These are phyloP conservation scores for Plebejus argus DNA, from an alignment of 2,888 invertebrate genomes.

Conservation along the genomic window DNA sequence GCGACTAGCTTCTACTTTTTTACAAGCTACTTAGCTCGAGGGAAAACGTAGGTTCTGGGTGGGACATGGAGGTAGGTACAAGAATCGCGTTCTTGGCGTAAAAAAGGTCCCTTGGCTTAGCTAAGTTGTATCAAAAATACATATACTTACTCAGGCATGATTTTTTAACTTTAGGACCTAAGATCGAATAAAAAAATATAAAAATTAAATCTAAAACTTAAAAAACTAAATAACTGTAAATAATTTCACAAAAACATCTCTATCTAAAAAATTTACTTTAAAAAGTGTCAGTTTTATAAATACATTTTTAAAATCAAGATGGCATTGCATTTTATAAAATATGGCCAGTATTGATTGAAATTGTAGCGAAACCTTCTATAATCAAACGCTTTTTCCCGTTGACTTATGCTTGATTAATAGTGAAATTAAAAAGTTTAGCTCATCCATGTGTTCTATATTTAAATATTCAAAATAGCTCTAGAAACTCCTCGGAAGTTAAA, in stretches of 20 bases:
- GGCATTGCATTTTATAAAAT: constrained; percentile 8
- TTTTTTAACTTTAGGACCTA: constrained; percentile 54
- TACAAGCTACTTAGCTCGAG: too few relatives aligned
- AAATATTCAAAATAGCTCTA: background rate
- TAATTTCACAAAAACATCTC: constrained; percentile 74
- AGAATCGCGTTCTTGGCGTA: background rate
- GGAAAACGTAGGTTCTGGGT: background rate
- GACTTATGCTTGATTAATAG: background rate
- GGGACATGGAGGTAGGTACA: background rate
- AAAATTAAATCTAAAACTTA: constrained; percentile 62
- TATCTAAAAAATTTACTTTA: constrained; percentile 56
- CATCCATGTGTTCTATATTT: background rate
- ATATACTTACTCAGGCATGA: constrained; percentile 72
- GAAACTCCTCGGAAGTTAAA: background rate
- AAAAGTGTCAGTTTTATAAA: constrained; percentile 56
- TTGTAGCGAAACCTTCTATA: background rate
- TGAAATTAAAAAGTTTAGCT: background rate
- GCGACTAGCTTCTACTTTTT: too few relatives aligned
- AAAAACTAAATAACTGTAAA: constrained; percentile 63
- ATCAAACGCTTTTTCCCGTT: background rate
- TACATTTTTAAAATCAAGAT: constrained; percentile 34
- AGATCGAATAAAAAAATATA: constrained; percentile 52
- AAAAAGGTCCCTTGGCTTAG: background rate
- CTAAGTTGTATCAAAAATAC: background rate
- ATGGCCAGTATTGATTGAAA: constrained; percentile 24